Conservation (phyloP, 1,140 invertebrate genomes). For the Drosophila bipectinata region DNA sequence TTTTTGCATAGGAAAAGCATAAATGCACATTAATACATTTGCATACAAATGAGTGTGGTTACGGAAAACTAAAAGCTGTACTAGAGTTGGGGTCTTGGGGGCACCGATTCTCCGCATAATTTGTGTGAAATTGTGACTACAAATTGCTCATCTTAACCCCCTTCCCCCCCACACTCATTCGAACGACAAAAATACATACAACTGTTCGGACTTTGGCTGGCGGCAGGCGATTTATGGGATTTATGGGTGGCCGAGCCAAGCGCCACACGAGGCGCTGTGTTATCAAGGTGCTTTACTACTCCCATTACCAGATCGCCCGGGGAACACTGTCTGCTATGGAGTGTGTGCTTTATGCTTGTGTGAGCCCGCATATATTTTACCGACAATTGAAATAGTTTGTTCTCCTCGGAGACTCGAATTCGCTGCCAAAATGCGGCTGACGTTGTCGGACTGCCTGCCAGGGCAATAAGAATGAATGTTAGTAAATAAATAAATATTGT, state of each 20-base stretch:
- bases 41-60: constrained; percentile 61
- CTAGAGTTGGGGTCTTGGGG: too few species aligned
- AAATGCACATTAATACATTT: constrained; percentile 78
- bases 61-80: constrained; percentile 13
- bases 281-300: constrained; percentile 46
- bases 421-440: constrained; percentile 62
- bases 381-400: constrained; percentile 43
- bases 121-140: constrained; percentile 54
- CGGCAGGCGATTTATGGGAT: constrained; percentile 21
- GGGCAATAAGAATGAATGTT: constrained; percentile 49
- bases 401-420: constrained; percentile 2
- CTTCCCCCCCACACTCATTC: constrained; percentile 1
- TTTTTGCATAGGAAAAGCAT: constrained; percentile 75
- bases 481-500: constrained; percentile 74
- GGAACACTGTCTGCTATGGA: background rate
- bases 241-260: constrained; percentile 13
- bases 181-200: constrained; percentile 14
- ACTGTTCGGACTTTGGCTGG: constrained; percentile 26
- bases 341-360: constrained; percentile 7
- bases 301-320: constrained; percentile 13
- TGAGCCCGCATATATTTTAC: constrained; percentile 19
- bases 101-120: constrained; percentile 35
- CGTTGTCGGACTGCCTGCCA: constrained; percentile 44
- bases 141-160: constrained; percentile 43
- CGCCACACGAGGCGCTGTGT: constrained; percentile 34